These are phyloP conservation scores for Calycopis cecrops DNA, from an alignment of 1,140 invertebrate genomes.

Conservation along the genomic window DNA sequence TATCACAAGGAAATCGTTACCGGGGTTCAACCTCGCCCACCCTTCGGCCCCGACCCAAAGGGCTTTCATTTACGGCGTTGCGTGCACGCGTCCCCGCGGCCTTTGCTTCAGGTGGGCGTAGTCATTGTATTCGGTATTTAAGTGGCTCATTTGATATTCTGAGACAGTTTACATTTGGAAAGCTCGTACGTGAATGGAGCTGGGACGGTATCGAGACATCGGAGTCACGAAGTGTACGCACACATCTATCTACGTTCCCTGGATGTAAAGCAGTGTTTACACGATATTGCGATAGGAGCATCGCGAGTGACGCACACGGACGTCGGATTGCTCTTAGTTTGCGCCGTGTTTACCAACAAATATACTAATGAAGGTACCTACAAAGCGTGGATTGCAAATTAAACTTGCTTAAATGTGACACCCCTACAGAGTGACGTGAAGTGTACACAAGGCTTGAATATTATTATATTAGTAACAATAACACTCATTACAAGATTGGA, in stretches of 20 bases:
- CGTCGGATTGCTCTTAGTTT: slow-evolving; percentile 47
- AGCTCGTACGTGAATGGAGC: slow-evolving; percentile 54
- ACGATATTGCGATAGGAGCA: slow-evolving; percentile 18
- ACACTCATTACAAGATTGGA: neutral
- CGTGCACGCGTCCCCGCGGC: slow-evolving; percentile 64
- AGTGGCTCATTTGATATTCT: slow-evolving; percentile 73
- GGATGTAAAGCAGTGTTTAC: slow-evolving; percentile 4
- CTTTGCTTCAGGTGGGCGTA: slow-evolving; percentile 68
- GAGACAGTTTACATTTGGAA: slow-evolving; percentile 69
- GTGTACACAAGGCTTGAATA: slow-evolving; percentile 60
- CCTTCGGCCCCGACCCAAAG: slow-evolving; percentile 52
- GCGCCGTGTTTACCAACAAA: slow-evolving; percentile 71
- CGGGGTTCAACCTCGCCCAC: slow-evolving; percentile 58
- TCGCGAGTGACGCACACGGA: slow-evolving; percentile 38
- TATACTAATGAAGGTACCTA: slow-evolving; percentile 74
- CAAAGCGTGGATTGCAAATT: slow-evolving; percentile 74
- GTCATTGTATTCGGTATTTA: slow-evolving; percentile 69
- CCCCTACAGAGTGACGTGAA: slow-evolving; percentile 68
- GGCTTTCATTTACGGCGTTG: slow-evolving; percentile 68
- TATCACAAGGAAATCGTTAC: slow-evolving; percentile 72
- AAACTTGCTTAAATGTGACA: slow-evolving; percentile 73
- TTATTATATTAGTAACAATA: slow-evolving; percentile 59
- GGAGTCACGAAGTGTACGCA: slow-evolving; percentile 32
- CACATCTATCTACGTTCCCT: neutral
- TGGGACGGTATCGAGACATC: slow-evolving; percentile 46